Evolutionary conservation across 1,140 invertebrate genomes (phyloP).

Genomic region (Magallana ariakensis): DNA sequence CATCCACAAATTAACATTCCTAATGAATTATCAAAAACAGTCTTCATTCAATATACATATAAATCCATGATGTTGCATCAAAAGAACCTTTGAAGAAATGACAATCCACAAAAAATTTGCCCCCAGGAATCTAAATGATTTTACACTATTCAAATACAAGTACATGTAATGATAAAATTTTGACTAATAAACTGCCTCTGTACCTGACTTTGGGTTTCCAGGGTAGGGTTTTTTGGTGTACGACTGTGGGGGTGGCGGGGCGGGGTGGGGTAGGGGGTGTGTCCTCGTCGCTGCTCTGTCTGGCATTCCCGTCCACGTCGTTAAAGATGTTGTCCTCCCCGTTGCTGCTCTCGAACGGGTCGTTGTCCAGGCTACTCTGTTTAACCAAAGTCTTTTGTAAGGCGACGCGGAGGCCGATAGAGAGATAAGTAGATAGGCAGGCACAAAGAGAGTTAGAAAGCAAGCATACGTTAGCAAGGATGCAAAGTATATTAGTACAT

Average conservation of each 20-base stretch:
- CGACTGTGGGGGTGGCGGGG: constrained; percentile 72
- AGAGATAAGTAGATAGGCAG: constrained; percentile 54
- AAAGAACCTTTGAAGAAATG: no score
- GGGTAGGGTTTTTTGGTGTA: constrained; percentile 85
- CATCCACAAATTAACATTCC: no score
- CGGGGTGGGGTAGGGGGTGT: constrained; percentile 74
- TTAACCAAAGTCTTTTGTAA: constrained; percentile 89
- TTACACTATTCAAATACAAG: no score
- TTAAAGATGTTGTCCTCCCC: constrained; percentile 72
- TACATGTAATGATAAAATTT: no score
- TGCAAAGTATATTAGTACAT: constrained; percentile 31
- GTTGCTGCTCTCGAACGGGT: constrained; percentile 83
- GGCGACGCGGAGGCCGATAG: constrained; percentile 30
- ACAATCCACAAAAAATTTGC: no score
- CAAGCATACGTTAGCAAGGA: constrained; percentile 44
- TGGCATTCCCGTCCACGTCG: constrained; percentile 60
- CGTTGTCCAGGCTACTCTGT: constrained; percentile 93
- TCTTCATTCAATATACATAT: no score
- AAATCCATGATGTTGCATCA: no score
- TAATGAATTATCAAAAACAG: no score
- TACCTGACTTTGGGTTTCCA: constrained; percentile 95
- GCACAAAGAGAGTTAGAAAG: constrained; percentile 56
- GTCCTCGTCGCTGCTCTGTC: constrained; percentile 73
- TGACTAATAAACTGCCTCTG: neutral
- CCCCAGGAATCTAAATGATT: no score